These are phyloP conservation scores for Enteromius thamalakanensis DNA, from an alignment of 2,797 vertebrate genomes.

Conservation along the genomic window DNA sequence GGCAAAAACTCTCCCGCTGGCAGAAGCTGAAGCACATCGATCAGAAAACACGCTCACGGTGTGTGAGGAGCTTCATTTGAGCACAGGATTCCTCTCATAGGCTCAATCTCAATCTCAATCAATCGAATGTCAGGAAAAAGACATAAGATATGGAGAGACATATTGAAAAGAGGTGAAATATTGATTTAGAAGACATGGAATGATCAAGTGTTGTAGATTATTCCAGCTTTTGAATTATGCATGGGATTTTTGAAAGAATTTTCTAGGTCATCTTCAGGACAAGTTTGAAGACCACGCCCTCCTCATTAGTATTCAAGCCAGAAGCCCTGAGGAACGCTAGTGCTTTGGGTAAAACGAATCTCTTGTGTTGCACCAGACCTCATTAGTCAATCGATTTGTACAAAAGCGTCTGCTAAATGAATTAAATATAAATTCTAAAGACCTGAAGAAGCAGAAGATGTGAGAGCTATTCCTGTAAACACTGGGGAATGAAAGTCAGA, in stretches of 20 bases:
- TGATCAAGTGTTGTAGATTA: background rate
- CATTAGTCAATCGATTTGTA: background rate
- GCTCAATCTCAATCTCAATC: background rate
- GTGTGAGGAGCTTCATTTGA: background rate
- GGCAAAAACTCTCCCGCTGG: background rate
- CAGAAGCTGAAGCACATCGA: background rate
- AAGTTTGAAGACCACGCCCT: background rate
- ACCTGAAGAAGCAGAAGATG: conserved; percentile 11
- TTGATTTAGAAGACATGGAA: background rate
- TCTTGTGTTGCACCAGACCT: background rate
- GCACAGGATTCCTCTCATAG: background rate
- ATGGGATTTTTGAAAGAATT: background rate
- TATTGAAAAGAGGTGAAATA: background rate
- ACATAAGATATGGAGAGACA: background rate
- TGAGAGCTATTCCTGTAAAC: conserved; percentile 32
- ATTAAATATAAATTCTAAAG: conserved; percentile 10
- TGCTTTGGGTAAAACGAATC: background rate
- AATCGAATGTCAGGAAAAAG: background rate
- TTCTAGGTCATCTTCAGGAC: background rate
- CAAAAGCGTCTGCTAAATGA: conserved; percentile 2
- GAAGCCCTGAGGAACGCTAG: background rate
- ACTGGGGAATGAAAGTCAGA: background rate
- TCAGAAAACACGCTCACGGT: conserved; percentile 19
- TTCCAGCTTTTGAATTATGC: background rate
- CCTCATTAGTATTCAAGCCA: background rate